Evolutionary conservation across 2,113 vertebrate species (phyloP).

Genomic region (Rallus limicola): DNA sequence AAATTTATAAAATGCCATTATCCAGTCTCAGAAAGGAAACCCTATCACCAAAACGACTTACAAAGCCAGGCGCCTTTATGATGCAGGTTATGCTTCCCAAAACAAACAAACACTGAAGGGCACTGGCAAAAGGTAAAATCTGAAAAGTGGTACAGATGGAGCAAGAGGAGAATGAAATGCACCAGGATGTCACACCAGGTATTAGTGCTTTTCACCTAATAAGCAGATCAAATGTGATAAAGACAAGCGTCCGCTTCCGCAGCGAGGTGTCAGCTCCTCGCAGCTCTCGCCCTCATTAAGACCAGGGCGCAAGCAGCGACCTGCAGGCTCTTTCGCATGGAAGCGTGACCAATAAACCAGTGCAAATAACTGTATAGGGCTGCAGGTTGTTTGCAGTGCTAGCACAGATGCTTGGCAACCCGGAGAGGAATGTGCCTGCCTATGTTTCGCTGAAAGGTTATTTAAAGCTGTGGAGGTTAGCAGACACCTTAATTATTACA

Average conservation of each 20-base stretch:
- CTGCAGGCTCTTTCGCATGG: background rate
- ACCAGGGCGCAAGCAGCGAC: background rate
- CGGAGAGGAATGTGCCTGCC: slow-evolving; percentile 37
- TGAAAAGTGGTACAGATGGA: background rate
- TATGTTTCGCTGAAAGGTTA: slow-evolving; percentile 1
- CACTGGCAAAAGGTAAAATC: background rate
- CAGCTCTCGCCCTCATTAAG: background rate
- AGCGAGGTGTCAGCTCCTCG: background rate
- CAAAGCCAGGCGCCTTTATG: background rate
- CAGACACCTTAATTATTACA: slow-evolving; percentile 61
- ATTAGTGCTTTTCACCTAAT: background rate
- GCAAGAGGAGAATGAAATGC: background rate
- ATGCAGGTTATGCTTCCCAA: background rate
- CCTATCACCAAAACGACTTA: background rate
- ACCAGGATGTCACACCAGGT: background rate
- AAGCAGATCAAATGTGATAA: background rate
- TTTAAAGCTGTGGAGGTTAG: slow-evolving; percentile 44
- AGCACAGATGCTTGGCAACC: slow-evolving; percentile 61
- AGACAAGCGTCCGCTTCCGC: background rate
- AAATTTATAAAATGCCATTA: background rate
- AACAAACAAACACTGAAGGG: background rate
- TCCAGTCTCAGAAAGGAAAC: background rate
- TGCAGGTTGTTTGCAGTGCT: slow-evolving; percentile 35
- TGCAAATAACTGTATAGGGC: slow-evolving; percentile 42
- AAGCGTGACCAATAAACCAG: slow-evolving; percentile 44